Conservation (phyloP, 2,113 vertebrate genomes). For the Sula dactylatra region DNA sequence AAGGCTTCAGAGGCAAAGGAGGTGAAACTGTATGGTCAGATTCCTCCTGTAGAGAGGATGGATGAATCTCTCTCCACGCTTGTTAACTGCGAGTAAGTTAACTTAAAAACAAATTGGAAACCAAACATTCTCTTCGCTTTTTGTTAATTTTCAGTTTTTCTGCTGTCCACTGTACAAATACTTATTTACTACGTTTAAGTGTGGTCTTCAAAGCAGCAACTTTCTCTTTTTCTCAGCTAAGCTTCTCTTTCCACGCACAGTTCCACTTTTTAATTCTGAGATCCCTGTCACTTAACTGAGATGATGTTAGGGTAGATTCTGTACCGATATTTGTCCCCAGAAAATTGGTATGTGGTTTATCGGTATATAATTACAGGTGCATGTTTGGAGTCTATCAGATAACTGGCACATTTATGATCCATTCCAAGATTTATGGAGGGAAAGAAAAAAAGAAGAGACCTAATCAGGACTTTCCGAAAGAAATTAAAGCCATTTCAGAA, state of each 20-base stretch:
- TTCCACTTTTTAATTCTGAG: not conserved
- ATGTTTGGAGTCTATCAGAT: not conserved
- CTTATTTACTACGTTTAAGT: not conserved
- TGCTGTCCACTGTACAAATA: not conserved
- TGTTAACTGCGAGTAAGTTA: conserved; percentile 91
- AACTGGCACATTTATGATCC: not conserved
- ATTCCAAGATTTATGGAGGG: not conserved
- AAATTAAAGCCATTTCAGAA: not conserved
- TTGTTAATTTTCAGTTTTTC: not conserved
- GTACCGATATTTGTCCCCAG: not conserved
- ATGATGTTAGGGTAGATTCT: not conserved
- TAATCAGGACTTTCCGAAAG: not conserved
- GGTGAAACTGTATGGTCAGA: conserved; percentile 90
- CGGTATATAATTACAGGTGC: not conserved
- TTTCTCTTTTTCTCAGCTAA: not conserved
- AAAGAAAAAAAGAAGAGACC: not conserved
- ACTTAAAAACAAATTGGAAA: not conserved
- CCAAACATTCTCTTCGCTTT: not conserved
- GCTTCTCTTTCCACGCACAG: not conserved
- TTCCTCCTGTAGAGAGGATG: conserved; percentile 95
- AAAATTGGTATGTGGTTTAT: not conserved
- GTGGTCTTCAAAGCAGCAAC: not conserved
- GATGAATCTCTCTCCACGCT: conserved; percentile 87
- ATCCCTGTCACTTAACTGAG: not conserved
- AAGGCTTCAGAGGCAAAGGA: conserved; percentile 86